Conservation (phyloP, 92 coral and sea anemone species). For the Bergia sp. region DNA sequence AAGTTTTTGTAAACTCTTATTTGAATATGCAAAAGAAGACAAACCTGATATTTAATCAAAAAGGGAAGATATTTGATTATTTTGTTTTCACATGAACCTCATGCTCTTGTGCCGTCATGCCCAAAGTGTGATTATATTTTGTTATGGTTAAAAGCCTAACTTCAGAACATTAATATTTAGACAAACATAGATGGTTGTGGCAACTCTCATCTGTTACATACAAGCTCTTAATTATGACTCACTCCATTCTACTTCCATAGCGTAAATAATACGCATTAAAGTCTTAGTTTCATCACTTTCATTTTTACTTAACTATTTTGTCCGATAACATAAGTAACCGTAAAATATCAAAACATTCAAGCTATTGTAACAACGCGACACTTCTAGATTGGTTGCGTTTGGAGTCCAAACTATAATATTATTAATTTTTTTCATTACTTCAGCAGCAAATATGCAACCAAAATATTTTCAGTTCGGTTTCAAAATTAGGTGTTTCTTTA, state of each 20-base stretch:
- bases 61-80: constrained; percentile 30
- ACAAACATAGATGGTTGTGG: constrained; percentile 10
- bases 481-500: neutral
- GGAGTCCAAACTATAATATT: neutral
- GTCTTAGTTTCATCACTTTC: constrained; percentile 5
- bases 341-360: neutral
- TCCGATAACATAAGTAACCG: neutral
- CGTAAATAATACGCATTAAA: constrained; percentile 14
- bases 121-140: constrained; percentile 44
- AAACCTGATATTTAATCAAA: constrained; percentile 37
- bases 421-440: neutral
- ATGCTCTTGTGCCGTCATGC: constrained; percentile 42
- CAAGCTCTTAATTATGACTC: constrained; percentile 5
- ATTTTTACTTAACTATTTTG: neutral
- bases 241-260: neutral
- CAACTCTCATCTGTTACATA: constrained; percentile 16
- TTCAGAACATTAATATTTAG: constrained; percentile 40
- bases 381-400: neutral
- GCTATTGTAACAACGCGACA: neutral
- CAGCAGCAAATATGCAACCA: neutral
- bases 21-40: constrained; percentile 38
- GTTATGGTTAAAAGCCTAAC: constrained; percentile 43
- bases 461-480: neutral
- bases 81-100: constrained; percentile 31
- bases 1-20: constrained; percentile 32